Base-by-base conservation (phyloP, 1,140 invertebrate species). In the Lepidurus packardi region DNA sequence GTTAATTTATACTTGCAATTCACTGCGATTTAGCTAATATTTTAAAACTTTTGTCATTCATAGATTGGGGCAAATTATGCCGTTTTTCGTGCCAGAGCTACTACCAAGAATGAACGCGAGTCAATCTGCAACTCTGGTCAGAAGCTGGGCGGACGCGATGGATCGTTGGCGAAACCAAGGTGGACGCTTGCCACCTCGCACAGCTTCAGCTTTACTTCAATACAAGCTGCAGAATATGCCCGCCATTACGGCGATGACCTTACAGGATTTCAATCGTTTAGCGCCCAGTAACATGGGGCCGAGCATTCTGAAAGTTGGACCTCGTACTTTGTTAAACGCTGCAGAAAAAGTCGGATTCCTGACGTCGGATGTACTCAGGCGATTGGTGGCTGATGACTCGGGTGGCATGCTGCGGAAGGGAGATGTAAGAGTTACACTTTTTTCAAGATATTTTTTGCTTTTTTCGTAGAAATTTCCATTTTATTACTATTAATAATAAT, bases 71-170 rank as follows among this genome's bases (percentile, higher is more conserved):
- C 74, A 42, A 75, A 75, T 75, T 41, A 42, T 75, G 74, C 77
- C 77, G 45, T 78, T 73, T 41, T 73, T 78, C 41, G 41, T 78
- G 10, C 77, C 77, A 8, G 47, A 78, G n/a, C 43, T 42, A 8
- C 41, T 78, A 13, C 43, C 24, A 74, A 74, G 7, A 11, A 43
- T n/a, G 73, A 78, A 73, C 34, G 6, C 11, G 16, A 73, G 53
- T 13, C 45, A 34, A 13, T 65, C n/a, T 0, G 44, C 24, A 5
- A 42, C 6, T 24, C 24, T 78, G 34, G 24, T 42, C 9, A 73
- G 41, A 43, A 73, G 41, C 11, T 78, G 77, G 77, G 77, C 77
- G 8, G 53, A 73, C 6, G 73, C 42, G 7, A 73, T 78, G 11
- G 65, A 78, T 13, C 73, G 65, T 43, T 78, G 34, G 25, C 13